Evolutionary conservation across 2,797 vertebrate genomes (phyloP), one percentile per base, ranked within the genome.

Genomic region (Chelon auratus): DNA sequence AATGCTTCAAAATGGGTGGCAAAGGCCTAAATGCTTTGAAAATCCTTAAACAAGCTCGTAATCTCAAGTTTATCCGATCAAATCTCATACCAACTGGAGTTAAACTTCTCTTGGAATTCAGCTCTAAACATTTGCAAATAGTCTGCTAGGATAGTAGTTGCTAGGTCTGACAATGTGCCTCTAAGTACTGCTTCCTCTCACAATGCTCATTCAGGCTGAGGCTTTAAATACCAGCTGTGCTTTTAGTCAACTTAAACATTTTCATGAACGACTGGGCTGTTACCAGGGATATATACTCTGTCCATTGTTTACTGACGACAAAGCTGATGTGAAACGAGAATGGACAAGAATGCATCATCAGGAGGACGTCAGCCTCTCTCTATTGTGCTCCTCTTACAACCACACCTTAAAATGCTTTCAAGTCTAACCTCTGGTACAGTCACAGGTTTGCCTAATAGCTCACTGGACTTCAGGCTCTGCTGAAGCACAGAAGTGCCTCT

Each of bases 351-450:
- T 42, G 39, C 43, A 48, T 7, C n/a, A 67, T 3, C 10, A 59
- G 48, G 39, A 68, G 13, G 14, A 6, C 30, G 24, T 69, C 8
- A 54, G 18, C 8, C 6, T 50, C 9, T 47, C 42, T 58, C 24
- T 54, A 17, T 20, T 69, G 43, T 57, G 30, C 61, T 69, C 54
- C 54, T 71, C 40, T 42, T 51, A 60, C 9, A 62, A 42, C 36
- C 52, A n/a, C 59, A 62, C 72, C 43, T 68, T 40, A 72, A 53
- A 77, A 58, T 76, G 36, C 53, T 79, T 62, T 86, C 37, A 67
- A 50, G 37, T 82, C 62, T 30, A 47, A 75, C 69, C 40, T 75
- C 57, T 33, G 60, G 71, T 78, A 61, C 45, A 62, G 56, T 58
- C 59, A 51, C 20, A 63, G 48, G 26, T 26, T 67, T 72, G 10